Conservation (phyloP, 2,113 vertebrate species). For the Myanophis thanlyinensis region DNA sequence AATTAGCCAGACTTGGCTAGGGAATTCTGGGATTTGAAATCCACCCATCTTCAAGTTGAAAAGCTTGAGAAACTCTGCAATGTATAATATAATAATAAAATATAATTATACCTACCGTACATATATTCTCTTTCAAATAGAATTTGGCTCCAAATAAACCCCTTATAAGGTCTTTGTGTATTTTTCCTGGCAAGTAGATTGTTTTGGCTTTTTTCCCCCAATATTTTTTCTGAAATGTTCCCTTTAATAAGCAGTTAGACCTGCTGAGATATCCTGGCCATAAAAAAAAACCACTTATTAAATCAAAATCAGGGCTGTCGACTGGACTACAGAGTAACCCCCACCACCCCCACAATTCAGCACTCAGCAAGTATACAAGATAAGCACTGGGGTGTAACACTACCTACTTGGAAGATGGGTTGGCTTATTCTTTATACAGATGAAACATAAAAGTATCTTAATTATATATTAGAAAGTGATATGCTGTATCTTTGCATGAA, state of each 20-base stretch:
- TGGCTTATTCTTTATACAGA: neutral
- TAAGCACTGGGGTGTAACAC: neutral
- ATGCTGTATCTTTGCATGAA: neutral
- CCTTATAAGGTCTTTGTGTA: neutral
- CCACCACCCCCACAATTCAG: no score
- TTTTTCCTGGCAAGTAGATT: neutral
- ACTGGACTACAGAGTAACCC: neutral
- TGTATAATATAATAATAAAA: neutral
- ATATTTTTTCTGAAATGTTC: neutral
- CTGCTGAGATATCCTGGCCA: neutral
- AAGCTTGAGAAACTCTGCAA: no score
- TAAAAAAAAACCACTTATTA: neutral
- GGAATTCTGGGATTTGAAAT: no score
- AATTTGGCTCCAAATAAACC: neutral
- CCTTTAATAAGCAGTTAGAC: neutral
- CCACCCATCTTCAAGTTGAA: neutral
- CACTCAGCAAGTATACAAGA: neutral
- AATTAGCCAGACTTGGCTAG: no score
- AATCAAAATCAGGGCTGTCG: neutral
- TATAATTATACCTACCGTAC: no score
- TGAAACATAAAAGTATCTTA: neutral
- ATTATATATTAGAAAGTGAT: neutral
- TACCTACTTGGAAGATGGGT: neutral
- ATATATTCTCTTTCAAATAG: neutral
- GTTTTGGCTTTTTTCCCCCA: neutral